Conservation (phyloP, 2,797 vertebrate species). For the Muscicapa comitata region DNA sequence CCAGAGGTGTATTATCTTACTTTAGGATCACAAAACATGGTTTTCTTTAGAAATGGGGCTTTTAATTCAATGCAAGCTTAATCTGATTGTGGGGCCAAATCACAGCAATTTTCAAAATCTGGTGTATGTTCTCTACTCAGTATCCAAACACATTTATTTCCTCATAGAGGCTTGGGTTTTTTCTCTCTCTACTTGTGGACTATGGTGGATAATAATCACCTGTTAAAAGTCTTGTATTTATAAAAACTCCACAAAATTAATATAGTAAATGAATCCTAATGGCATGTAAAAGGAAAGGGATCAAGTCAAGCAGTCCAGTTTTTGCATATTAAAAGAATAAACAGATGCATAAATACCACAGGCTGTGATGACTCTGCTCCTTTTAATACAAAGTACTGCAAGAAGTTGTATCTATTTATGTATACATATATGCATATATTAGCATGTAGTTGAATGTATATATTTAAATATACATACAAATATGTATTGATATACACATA, state of each 20-base stretch:
- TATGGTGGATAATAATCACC: background rate
- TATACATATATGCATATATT: background rate
- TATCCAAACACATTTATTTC: background rate
- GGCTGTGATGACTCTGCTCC: background rate
- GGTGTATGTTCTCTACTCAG: background rate
- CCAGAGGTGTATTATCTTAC: background rate
- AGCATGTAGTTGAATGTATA: background rate
- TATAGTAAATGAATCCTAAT: background rate
- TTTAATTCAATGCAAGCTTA: background rate
- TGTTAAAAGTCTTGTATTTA: background rate
- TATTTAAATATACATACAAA: background rate
- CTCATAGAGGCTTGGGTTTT: background rate
- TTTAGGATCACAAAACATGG: background rate
- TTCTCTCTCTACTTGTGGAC: accelerated
- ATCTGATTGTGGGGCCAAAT: background rate
- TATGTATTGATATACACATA: background rate
- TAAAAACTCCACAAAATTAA: background rate
- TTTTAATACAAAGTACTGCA: background rate
- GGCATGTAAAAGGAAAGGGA: background rate
- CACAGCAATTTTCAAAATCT: background rate
- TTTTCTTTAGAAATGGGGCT: background rate
- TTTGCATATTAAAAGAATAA: background rate
- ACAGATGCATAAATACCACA: background rate
- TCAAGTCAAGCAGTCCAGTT: background rate
- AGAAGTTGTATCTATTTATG: background rate